Evolutionary conservation across 2,113 vertebrate genomes (phyloP).

Genomic region (Elaphurus davidianus): DNA sequence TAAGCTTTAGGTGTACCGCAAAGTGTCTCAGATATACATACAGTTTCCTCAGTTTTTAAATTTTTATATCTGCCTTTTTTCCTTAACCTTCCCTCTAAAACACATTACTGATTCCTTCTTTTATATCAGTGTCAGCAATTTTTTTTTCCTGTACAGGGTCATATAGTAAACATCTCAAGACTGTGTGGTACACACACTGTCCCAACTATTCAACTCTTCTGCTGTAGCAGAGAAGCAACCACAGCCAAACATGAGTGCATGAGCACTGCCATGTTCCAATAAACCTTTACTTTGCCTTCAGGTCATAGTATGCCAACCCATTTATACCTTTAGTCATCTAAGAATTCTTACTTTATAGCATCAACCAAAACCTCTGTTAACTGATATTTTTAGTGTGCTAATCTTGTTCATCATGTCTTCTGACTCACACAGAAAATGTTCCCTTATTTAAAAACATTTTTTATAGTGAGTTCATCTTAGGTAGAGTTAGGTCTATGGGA

Average conservation of each 20-base stretch:
- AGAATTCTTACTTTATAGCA: background rate
- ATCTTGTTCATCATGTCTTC: background rate
- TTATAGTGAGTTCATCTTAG: background rate
- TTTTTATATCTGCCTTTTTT: background rate
- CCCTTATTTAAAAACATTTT: background rate
- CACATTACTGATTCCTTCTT: constrained; percentile 1
- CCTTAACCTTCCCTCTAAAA: background rate
- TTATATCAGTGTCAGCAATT: background rate
- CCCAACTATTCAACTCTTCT: background rate
- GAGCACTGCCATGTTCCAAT: background rate
- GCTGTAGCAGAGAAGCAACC: background rate
- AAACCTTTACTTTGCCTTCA: background rate
- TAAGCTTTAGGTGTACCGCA: background rate
- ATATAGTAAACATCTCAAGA: background rate
- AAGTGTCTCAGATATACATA: background rate
- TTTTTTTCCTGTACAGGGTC: background rate
- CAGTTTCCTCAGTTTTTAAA: background rate
- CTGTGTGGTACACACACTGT: background rate
- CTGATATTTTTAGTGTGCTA: background rate
- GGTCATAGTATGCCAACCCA: background rate
- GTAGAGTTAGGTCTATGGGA: background rate
- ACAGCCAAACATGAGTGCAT: background rate
- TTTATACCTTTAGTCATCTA: background rate
- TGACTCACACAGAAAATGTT: background rate
- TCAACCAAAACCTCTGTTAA: background rate